Conservation (phyloP, 2,113 vertebrate genomes). For the Hemiprocne comata region DNA sequence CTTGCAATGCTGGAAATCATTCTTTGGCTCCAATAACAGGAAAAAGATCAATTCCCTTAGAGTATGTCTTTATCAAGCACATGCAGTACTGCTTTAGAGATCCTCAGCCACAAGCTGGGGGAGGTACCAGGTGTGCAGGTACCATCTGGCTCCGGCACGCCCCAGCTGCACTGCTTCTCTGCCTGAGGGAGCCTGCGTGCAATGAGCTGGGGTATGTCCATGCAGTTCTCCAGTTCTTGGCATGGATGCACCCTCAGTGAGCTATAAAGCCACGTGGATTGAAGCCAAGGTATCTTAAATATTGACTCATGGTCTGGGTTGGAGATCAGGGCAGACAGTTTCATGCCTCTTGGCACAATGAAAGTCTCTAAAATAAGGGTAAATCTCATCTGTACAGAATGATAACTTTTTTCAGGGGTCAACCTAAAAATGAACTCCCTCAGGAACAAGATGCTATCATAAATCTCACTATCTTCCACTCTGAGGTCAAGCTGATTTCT, state of each 20-base stretch:
- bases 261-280: neutral
- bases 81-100: neutral
- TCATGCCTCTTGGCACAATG: constrained; percentile 56
- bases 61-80: neutral
- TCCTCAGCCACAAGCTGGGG: neutral
- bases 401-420: constrained; percentile 4
- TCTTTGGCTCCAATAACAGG: neutral
- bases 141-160: rapidly evolving
- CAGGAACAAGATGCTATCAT: neutral
- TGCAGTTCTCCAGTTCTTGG: neutral
- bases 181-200: neutral
- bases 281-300: constrained; percentile 61
- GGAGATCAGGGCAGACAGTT: constrained; percentile 56
- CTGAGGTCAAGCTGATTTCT: neutral
- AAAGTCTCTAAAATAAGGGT: constrained; percentile 41
- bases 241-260: neutral
- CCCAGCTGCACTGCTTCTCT: rapidly evolving
- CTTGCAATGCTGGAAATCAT: constrained; percentile 20
- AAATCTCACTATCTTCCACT: neutral
- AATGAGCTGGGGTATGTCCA: neutral
- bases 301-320: constrained; percentile 61
- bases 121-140: rapidly evolving
- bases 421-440: constrained; percentile 16
- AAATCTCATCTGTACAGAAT: constrained; percentile 24
- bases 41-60: neutral